Conservation (phyloP, 1,140 invertebrate species). For the Battus philenor region DNA sequence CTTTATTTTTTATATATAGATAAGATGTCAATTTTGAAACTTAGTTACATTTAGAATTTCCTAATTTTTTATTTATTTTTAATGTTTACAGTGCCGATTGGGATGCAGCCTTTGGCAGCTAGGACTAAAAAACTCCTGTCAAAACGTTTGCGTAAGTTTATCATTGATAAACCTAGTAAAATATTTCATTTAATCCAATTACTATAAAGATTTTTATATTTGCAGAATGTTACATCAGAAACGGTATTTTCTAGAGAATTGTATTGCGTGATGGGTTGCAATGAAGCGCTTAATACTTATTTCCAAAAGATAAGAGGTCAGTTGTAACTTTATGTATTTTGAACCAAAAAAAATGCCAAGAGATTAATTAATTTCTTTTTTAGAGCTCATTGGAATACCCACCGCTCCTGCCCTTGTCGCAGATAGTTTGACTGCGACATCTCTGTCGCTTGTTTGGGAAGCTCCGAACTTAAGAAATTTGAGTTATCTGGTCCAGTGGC, state of each 20-base stretch:
- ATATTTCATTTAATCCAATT: background rate
- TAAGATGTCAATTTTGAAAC: background rate
- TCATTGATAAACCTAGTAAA: background rate
- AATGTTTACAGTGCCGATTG: conserved; percentile 79
- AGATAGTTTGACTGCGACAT: conserved; percentile 83
- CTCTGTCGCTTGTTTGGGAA: conserved; percentile 89
- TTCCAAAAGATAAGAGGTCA: conserved; percentile 83
- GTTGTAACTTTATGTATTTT: background rate
- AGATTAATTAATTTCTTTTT: conserved; percentile 16
- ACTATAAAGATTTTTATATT: conserved; percentile 24
- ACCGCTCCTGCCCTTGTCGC: conserved; percentile 85
- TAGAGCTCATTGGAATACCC: conserved; percentile 82
- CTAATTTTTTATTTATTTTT: conserved; percentile 18
- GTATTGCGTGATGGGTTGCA: conserved; percentile 88
- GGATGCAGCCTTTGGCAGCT: conserved; percentile 83
- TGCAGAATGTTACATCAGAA: conserved; percentile 82
- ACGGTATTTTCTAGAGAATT: conserved; percentile 81
- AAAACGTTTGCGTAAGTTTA: conserved; percentile 83
- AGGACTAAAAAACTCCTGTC: conserved; percentile 80
- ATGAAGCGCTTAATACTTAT: conserved; percentile 85
- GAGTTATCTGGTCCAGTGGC: conserved; percentile 86
- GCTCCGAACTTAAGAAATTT: conserved; percentile 76
- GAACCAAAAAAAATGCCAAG: background rate
- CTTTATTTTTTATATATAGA: background rate
- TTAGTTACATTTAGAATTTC: background rate